phyloP scores from a whole-genome alignment of 2,888 invertebrate species.

The Orthosia gothica region DNA sequence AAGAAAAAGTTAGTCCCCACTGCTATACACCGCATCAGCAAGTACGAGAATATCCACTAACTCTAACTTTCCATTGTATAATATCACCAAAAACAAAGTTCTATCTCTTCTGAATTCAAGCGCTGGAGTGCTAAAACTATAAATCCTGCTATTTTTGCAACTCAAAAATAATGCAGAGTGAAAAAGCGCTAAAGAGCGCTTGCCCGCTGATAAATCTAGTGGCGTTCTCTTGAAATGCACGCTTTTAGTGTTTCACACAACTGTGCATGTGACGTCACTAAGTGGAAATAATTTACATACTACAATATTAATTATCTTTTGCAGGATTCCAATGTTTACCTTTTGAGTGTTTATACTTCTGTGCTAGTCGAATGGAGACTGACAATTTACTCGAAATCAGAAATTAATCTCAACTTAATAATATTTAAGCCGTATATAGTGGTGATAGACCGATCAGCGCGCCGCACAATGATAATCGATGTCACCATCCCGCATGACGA shows the following conservation, averaged over 20 bases:
- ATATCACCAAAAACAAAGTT: slow-evolving; percentile 43
- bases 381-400: neutral
- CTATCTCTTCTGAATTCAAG: slow-evolving; percentile 36
- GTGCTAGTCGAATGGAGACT: neutral
- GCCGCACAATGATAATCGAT: no score
- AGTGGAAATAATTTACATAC: slow-evolving; percentile 62
- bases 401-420: no score
- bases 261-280: slow-evolving; percentile 50
- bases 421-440: no score
- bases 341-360: neutral
- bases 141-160: slow-evolving; percentile 55
- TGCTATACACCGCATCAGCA: neutral
- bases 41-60: slow-evolving; percentile 17
- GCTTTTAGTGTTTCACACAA: slow-evolving; percentile 57
- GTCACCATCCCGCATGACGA: no score
- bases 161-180: slow-evolving; percentile 51
- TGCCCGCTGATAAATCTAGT: slow-evolving; percentile 64
- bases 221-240: slow-evolving; percentile 63
- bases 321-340: neutral
- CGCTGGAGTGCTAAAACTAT: slow-evolving; percentile 43
- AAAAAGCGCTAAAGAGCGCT: slow-evolving; percentile 57
- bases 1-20: slow-evolving; percentile 15
- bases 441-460: no score
- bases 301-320: slow-evolving; percentile 35
- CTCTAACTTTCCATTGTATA: slow-evolving; percentile 24